Evolutionary conservation across 2,797 vertebrate genomes (phyloP).

Genomic region (Pangasius sanitwongsei): DNA sequence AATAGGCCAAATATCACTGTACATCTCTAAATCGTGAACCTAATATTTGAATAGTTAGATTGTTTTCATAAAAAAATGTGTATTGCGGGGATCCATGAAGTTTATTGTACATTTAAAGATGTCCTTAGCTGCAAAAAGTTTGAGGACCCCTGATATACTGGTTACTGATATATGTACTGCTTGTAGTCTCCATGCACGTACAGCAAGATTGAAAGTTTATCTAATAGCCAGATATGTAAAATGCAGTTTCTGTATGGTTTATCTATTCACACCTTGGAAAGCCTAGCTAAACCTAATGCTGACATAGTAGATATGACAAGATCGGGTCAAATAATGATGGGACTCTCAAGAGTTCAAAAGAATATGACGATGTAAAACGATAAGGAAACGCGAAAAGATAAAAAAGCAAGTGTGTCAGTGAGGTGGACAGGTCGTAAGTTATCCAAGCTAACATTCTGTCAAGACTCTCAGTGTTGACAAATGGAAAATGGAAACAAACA

Average conservation of each 20-base stretch:
- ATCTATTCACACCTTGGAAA: too few relatives aligned
- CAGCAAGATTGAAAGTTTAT: not conserved
- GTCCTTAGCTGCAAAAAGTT: not conserved
- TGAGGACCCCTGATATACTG: not conserved
- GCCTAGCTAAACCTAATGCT: not conserved
- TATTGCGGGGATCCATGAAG: not conserved
- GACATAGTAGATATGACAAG: not conserved
- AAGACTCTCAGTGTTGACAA: not conserved
- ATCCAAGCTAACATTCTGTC: not conserved
- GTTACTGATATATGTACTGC: not conserved
- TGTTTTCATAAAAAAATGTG: not conserved
- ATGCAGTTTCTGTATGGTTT: not conserved
- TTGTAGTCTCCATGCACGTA: not conserved
- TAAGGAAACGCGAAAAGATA: not conserved
- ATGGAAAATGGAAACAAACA: not conserved
- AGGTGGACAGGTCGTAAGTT: not conserved
- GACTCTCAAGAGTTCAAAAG: not conserved
- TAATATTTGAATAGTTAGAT: not conserved
- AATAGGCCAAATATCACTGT: not conserved
- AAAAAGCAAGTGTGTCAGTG: not conserved
- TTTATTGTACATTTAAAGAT: slow-evolving; percentile 1
- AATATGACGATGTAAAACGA: not conserved
- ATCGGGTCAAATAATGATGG: not conserved
- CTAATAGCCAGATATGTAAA: not conserved
- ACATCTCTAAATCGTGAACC: not conserved